phyloP scores from a whole-genome alignment of 2,113 vertebrate species.

The Meleagris gallopavo region DNA sequence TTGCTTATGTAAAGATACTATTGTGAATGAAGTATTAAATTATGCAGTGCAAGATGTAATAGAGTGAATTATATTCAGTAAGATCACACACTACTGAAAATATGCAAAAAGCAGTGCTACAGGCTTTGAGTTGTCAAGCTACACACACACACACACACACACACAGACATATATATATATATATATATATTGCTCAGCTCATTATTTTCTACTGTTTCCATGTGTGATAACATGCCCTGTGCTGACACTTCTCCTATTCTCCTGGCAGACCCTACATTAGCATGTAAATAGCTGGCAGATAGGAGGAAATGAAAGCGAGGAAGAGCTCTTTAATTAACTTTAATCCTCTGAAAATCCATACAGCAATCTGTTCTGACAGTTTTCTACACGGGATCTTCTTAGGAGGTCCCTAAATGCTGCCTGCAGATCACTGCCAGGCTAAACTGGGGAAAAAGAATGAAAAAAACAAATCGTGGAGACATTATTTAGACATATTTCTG shows the following conservation, averaged over 20 bases:
- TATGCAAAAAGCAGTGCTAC: constrained; percentile 39
- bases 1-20: constrained; percentile 62
- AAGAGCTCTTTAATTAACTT: constrained; percentile 83
- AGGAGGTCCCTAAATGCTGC: constrained; percentile 58
- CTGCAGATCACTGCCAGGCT: constrained; percentile 39
- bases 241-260: constrained; percentile 72
- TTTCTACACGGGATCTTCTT: constrained; percentile 60
- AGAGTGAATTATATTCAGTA: constrained; percentile 70
- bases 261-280: constrained; percentile 74
- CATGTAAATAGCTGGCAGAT: constrained; percentile 84
- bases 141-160: background rate
- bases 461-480: background rate
- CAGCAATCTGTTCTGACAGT: constrained; percentile 73
- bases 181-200: constrained; percentile 26
- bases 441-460: background rate
- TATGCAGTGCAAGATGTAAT: constrained; percentile 65
- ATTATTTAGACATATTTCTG: constrained; percentile 29
- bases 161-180: too few species aligned
- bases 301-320: constrained; percentile 73
- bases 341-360: constrained; percentile 78
- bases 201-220: constrained; percentile 66
- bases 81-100: constrained; percentile 57
- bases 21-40: constrained; percentile 64
- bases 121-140: constrained; percentile 39
- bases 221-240: constrained; percentile 42